Evolutionary conservation across 2,113 vertebrate genomes (phyloP).

Genomic region (Tyto alba): DNA sequence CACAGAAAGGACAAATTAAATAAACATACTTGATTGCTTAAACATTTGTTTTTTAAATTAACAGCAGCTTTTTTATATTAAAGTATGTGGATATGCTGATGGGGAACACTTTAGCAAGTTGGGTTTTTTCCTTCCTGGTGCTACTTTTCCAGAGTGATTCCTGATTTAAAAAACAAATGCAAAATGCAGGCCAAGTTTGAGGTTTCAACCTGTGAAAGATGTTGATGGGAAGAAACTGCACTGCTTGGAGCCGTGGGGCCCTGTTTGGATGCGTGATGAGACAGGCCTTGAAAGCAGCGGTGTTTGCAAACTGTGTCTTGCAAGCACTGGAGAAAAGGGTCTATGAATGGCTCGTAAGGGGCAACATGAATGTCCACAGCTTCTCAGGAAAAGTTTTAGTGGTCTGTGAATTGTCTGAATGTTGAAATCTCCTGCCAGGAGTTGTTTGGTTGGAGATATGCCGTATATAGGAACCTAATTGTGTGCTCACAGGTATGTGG

Average conservation of each 20-base stretch:
- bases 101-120: slow-evolving; percentile 21
- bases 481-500: not conserved
- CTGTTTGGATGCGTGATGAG: not conserved
- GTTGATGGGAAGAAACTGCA: not conserved
- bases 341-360: not conserved
- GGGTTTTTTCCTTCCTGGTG: not conserved
- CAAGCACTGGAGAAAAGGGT: not conserved
- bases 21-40: slow-evolving; percentile 52
- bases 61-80: slow-evolving; percentile 47
- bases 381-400: not conserved
- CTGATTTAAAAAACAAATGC: slow-evolving; percentile 52
- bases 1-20: slow-evolving; percentile 39
- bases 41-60: slow-evolving; percentile 50
- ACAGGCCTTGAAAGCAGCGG: not conserved
- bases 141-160: slow-evolving; percentile 37
- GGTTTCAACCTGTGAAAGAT: not conserved
- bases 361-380: not conserved
- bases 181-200: not conserved
- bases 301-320: not conserved
- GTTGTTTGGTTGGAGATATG: not conserved
- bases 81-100: slow-evolving; percentile 21
- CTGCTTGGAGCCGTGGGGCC: not conserved
- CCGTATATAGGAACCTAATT: rapidly evolving
- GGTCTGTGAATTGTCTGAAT: not conserved
- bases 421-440: not conserved